Evolutionary conservation across 2,888 invertebrate genomes (phyloP).

Genomic region (Melanostoma mellinum): DNA sequence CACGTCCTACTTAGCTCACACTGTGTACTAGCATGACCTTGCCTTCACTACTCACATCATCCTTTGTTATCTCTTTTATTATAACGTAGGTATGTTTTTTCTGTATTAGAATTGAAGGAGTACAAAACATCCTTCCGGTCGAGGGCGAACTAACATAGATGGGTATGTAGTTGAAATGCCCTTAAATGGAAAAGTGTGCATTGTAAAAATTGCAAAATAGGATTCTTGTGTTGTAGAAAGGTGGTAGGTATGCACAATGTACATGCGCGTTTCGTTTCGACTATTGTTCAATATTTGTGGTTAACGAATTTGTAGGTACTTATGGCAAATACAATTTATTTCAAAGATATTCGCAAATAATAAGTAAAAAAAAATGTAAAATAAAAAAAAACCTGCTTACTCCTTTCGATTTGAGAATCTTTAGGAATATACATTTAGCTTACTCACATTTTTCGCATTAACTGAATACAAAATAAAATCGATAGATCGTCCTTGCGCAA

Average conservation of each 20-base stretch:
- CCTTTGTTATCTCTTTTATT: conserved; percentile 2
- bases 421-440: no score
- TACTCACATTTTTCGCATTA: background rate
- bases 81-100: background rate
- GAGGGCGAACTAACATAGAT: conserved; percentile 4
- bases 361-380: no score
- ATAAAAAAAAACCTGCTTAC: no score
- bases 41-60: conserved; percentile 19
- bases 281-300: background rate
- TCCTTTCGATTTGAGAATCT: no score
- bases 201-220: conserved; percentile 30
- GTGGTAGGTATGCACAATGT: conserved; percentile 1
- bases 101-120: conserved; percentile 39
- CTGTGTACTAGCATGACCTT: conserved; percentile 51
- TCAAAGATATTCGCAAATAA: no score
- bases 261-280: conserved; percentile 44
- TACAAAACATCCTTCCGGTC: conserved; percentile 22
- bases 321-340: no score
- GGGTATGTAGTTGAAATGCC: conserved; percentile 24
- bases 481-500: conserved; percentile 62
- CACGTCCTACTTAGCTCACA: conserved; percentile 2
- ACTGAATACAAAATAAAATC: conserved; percentile 41
- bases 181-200: conserved; percentile 57
- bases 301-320: no score
- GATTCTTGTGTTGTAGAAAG: background rate